phyloP scores from a whole-genome alignment of 35 echinoderm and acorn worm species.

The Apostichopus parvimensis region DNA sequence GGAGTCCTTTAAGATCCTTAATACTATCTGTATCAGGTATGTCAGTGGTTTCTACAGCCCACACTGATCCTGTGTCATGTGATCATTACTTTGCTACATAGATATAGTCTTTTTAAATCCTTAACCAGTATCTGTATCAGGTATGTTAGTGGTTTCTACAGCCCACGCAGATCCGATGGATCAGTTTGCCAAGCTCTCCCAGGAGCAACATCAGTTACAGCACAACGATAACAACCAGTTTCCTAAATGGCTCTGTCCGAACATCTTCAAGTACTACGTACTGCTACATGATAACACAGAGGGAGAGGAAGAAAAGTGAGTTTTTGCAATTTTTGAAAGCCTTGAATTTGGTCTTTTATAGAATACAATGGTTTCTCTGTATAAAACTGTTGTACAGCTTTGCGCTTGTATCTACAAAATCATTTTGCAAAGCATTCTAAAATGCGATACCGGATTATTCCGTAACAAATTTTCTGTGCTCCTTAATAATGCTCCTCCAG shows the following conservation, averaged over 20 bases:
- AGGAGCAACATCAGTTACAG: conserved; percentile 92
- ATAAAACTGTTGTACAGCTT: too few species aligned
- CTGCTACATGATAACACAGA: conserved; percentile 96
- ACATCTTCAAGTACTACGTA: conserved; percentile 98
- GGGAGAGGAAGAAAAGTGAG: conserved; percentile 99
- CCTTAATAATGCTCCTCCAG: too few species aligned
- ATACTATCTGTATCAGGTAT: conserved; percentile 69
- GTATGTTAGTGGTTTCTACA: conserved; percentile 96
- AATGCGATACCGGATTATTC: too few species aligned
- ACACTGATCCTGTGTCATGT: conserved; percentile 89
- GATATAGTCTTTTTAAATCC: conserved; percentile 1
- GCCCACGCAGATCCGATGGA: conserved; percentile 90
- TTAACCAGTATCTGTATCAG: conserved; percentile 60
- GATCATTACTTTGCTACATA: too few species aligned
- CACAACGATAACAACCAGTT: conserved; percentile 63
- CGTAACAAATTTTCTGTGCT: too few species aligned
- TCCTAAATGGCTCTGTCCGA: conserved; percentile 93
- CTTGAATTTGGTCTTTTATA: too few species aligned
- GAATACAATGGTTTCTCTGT: too few species aligned
- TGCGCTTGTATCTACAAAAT: too few species aligned
- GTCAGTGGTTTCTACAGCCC: conserved; percentile 88
- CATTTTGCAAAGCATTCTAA: too few species aligned
- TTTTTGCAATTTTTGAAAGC: not conserved
- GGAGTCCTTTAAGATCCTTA: conserved; percentile 61
- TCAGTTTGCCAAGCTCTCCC: conserved; percentile 92